A percentile compares a stretch with the other conserved stretches of the same genome.
These are phyloP conservation scores for Nysson spinosus DNA, from an alignment of 2,888 invertebrate genomes.

Conservation along the genomic window DNA sequence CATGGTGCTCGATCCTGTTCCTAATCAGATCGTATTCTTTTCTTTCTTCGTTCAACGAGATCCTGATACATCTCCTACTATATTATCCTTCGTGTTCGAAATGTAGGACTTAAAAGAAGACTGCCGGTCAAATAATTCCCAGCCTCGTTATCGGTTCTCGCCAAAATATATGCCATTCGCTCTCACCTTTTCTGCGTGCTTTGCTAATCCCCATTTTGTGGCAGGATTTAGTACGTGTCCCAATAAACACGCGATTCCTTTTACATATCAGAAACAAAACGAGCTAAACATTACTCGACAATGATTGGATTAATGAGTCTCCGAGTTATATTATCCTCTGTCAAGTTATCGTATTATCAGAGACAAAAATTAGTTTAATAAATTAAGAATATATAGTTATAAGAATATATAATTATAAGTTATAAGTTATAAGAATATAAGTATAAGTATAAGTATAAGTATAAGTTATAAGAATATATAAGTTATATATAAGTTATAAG, in stretches of 20 bases:
- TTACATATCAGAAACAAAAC: slow-evolving; percentile 34
- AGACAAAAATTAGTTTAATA: too few relatives aligned
- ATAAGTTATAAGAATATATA: too few relatives aligned
- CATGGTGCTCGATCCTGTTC: slow-evolving; percentile 17
- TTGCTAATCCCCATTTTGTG: slow-evolving; percentile 53
- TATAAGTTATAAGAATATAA: too few relatives aligned
- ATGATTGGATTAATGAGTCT: too few relatives aligned
- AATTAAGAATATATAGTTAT: too few relatives aligned
- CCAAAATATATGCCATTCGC: slow-evolving; percentile 35
- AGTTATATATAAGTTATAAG: too few relatives aligned
- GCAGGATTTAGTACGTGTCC: slow-evolving; percentile 52
- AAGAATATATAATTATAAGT: too few relatives aligned
- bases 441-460: too few relatives aligned
- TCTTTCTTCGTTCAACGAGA: slow-evolving; percentile 15
- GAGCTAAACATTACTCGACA: slow-evolving; percentile 34
- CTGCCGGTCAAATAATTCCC: slow-evolving; percentile 51
- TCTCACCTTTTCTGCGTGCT: slow-evolving; percentile 40
- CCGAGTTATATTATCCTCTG: too few relatives aligned
- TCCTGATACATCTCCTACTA: slow-evolving; percentile 30
- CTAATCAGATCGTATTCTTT: slow-evolving; percentile 50
- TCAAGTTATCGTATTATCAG: too few relatives aligned
- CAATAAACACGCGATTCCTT: slow-evolving; percentile 52
- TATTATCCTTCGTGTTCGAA: slow-evolving; percentile 34
- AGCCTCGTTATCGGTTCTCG: slow-evolving; percentile 53
- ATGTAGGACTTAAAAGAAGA: slow-evolving; percentile 48